phyloP scores from a whole-genome alignment of 2,797 vertebrate genomes.

The Sphenopsis melanotis region DNA sequence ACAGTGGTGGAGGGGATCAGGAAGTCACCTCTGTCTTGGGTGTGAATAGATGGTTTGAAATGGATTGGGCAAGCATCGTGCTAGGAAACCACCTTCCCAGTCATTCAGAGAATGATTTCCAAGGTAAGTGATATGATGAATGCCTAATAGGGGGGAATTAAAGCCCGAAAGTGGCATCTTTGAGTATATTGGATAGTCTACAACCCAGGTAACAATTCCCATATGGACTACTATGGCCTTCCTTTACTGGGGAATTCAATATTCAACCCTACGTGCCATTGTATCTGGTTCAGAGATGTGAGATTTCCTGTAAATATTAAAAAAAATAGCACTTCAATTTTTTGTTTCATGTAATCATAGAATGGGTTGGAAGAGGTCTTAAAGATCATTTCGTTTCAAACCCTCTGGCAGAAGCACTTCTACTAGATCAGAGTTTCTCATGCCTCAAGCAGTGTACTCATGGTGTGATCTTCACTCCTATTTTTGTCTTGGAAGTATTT shows the following conservation, averaged over 20 bases:
- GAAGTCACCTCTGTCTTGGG: slow-evolving; percentile 79
- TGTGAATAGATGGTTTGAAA: slow-evolving; percentile 71
- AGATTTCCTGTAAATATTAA: neutral
- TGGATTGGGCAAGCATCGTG: slow-evolving; percentile 75
- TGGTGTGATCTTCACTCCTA: neutral
- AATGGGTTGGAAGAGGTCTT: neutral
- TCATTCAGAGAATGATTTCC: slow-evolving; percentile 74
- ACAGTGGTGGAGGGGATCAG: slow-evolving; percentile 81
- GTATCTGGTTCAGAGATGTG: neutral
- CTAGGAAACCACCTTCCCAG: slow-evolving; percentile 73
- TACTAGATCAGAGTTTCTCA: neutral
- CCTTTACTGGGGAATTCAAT: neutral
- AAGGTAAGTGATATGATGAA: slow-evolving; percentile 71
- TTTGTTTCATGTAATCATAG: neutral
- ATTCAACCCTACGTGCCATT: neutral
- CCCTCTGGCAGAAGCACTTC: neutral
- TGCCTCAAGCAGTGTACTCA: neutral
- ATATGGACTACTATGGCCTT: neutral
- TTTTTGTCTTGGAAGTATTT: neutral
- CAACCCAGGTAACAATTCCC: neutral
- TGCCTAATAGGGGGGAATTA: neutral
- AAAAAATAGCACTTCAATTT: neutral
- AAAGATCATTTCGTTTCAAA: neutral
- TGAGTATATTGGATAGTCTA: neutral
- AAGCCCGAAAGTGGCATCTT: neutral